Conservation (phyloP, 2,113 vertebrate genomes). For the Naja naja region DNA sequence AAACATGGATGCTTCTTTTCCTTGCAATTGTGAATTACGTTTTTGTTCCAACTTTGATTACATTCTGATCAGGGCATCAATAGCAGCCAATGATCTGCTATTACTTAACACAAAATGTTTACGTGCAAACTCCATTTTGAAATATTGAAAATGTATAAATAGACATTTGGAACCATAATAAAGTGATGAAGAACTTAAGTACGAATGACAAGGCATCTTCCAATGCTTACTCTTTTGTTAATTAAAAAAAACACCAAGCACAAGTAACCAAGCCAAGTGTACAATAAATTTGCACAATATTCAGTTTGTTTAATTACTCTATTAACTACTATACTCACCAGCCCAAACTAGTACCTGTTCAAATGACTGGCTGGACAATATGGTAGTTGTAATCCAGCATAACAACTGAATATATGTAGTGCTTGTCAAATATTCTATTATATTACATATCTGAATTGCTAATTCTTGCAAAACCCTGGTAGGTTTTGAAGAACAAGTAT, state of each 20-base stretch:
- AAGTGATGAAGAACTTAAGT: background rate
- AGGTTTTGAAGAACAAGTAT: background rate
- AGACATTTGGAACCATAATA: background rate
- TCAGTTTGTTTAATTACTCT: background rate
- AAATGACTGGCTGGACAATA: background rate
- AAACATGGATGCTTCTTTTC: background rate
- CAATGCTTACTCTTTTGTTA: background rate
- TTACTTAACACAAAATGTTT: background rate
- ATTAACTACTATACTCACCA: background rate
- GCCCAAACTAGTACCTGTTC: background rate
- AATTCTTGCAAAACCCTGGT: background rate
- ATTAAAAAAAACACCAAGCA: background rate
- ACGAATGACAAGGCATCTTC: background rate
- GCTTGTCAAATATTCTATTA: background rate
- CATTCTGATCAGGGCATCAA: background rate
- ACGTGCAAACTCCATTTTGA: background rate
- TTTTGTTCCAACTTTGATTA: background rate
- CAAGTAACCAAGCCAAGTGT: background rate
- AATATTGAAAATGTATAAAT: background rate
- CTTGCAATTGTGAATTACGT: background rate
- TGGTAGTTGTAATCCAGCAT: background rate
- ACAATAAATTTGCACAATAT: background rate
- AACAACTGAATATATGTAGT: background rate
- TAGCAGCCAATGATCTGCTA: background rate
- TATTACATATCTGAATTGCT: background rate